phyloP scores from a whole-genome alignment of 2,797 vertebrate species.

The Netta rufina region DNA sequence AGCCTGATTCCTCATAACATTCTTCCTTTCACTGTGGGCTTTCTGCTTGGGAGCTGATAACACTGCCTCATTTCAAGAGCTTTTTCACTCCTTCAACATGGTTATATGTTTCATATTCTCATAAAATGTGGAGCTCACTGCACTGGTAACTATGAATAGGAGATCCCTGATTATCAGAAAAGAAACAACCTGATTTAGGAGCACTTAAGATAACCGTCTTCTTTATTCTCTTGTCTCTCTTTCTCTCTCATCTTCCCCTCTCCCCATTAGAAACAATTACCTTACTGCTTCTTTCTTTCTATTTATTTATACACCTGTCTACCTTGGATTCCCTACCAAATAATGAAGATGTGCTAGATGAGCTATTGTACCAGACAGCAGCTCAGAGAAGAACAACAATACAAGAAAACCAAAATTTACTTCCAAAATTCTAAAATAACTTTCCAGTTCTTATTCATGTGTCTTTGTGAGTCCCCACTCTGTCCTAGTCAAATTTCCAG shows the following conservation, averaged over 20 bases:
- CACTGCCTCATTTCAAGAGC: not conserved
- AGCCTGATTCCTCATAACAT: not conserved
- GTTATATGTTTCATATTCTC: not conserved
- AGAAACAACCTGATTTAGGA: slow-evolving; percentile 1
- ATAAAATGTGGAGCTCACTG: not conserved
- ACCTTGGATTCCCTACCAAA: not conserved
- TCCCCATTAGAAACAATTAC: not conserved
- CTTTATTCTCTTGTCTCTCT: fast-evolving
- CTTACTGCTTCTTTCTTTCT: not conserved
- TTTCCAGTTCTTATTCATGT: not conserved
- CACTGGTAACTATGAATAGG: not conserved
- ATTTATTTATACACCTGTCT: not conserved
- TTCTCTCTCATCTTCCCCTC: fast-evolving
- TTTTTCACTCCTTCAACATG: not conserved
- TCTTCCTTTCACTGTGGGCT: not conserved
- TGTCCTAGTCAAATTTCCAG: not conserved
- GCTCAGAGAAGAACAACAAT: not conserved
- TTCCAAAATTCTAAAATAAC: not conserved
- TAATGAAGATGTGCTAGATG: not conserved
- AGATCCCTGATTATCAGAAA: not conserved
- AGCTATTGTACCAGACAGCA: not conserved
- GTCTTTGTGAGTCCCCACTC: not conserved
- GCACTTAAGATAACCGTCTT: slow-evolving; percentile 17
- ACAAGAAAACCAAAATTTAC: not conserved
- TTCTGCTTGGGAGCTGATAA: not conserved